Base-by-base conservation (phyloP, 2,797 vertebrate genomes). In the Distichodus sexfasciatus region DNA sequence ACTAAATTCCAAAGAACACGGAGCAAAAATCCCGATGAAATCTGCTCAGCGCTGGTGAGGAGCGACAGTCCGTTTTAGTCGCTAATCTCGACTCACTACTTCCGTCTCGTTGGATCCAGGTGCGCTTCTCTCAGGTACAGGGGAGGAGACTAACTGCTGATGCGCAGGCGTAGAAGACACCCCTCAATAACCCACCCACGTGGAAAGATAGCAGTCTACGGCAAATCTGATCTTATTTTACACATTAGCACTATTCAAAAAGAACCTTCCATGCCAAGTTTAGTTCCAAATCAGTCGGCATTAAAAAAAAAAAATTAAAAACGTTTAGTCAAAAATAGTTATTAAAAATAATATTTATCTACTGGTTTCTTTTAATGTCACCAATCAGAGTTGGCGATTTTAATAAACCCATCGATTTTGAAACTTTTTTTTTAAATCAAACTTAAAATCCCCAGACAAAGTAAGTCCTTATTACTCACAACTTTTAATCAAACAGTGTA, bases 101-200 rank as follows among this genome's bases (percentile, higher is more conserved):
- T 93, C 92, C 91, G 92, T 87, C 84, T 92, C 79, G 87, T 75
- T 90, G 87, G 88, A 86, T 85, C 87, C 90, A 93, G 92, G 92
- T 93, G 91, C 51, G 87, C 79, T 83, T 33, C 68, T 66, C 79
- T 81, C 90, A 92, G 92, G 90, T 91, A 90, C 77, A 80, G 75
- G 83, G 66, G 86, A 81, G 40, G 85, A 81, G 79, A 33, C 24
- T 24, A 14, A 26, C 36, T 41, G 50, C 33, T 6, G 66, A n/a
- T 21, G 82, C 89, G 89, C 88, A 1, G 89, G 89, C 90, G 90
- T 85, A 84, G 4, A 69, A 3, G 17, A 6, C 58, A 66, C 33
- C 4, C n/a, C 29, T 48, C 24, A 71, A n/a, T 57, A 68, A 71
- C 75, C 76, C 79, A 70, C 61, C 53, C 76, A 46, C 21, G 21